Percentiles rank a stretch among this genome's conserved stretches.
Conservation (phyloP, 2,113 vertebrate species). For the Boleophthalmus pectinirostris region DNA sequence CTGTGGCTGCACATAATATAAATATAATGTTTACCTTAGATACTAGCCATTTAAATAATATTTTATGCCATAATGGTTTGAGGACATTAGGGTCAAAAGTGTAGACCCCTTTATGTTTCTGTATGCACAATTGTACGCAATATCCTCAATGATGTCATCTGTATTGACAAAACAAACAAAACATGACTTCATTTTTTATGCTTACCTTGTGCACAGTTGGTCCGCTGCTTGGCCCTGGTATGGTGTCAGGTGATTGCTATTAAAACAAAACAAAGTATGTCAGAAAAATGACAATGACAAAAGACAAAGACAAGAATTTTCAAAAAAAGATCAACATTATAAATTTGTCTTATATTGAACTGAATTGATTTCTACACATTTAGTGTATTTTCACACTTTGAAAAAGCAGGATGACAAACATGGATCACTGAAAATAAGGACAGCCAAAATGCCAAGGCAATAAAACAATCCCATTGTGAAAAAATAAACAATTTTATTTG, state of each 20-base stretch:
- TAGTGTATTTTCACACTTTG: no score
- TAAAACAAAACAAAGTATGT: constrained; percentile 58
- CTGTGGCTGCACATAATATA: no score
- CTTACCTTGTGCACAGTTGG: constrained; percentile 73
- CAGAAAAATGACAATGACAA: constrained; percentile 37
- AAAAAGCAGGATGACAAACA: not conserved
- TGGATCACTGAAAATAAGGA: not conserved
- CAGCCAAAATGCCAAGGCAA: not conserved
- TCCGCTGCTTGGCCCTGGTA: constrained; percentile 74
- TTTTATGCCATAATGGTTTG: not conserved
- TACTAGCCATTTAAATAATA: not conserved
- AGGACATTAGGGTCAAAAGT: not conserved
- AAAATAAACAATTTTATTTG: not conserved
- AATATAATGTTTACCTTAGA: not conserved
- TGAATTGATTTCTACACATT: no score
- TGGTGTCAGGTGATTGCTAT: constrained; percentile 82
- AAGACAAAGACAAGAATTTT: constrained; percentile 27
- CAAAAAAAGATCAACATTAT: no score
- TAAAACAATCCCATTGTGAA: not conserved
- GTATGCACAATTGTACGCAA: constrained; percentile 9
- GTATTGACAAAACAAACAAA: constrained; percentile 56
- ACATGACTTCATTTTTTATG: constrained; percentile 53
- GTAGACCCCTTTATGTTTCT: not conserved
- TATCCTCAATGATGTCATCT: constrained; percentile 51
- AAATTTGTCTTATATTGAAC: no score